phyloP scores from a whole-genome alignment of 2,888 invertebrate genomes.

The Acronicta alni region DNA sequence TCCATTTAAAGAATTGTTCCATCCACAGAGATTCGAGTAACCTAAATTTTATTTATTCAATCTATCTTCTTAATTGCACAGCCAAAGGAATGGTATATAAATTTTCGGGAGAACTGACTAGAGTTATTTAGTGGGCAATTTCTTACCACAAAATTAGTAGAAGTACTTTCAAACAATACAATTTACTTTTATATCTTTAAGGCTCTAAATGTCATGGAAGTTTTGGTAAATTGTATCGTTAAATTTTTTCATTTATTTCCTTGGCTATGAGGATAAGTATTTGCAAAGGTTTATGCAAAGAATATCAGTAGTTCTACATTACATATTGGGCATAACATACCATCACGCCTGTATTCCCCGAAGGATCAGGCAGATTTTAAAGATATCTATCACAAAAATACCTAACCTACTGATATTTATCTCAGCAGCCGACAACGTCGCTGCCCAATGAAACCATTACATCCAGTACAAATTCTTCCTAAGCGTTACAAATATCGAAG shows the following conservation, averaged over 20 bases:
- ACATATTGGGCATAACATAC: too few species aligned
- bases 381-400: background rate
- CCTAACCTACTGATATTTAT: constrained; percentile 18
- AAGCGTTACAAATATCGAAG: constrained; percentile 69
- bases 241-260: constrained; percentile 5
- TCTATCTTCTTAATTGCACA: constrained; percentile 61
- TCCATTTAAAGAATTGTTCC: constrained; percentile 18
- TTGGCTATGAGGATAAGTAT: too few species aligned
- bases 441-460: constrained; percentile 45
- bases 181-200: constrained; percentile 57
- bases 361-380: too few species aligned
- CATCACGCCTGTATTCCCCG: too few species aligned
- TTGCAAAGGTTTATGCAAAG: too few species aligned
- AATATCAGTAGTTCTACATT: too few species aligned
- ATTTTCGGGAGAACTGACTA: constrained; percentile 57
- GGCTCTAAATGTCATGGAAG: constrained; percentile 36
- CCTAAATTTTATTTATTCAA: constrained; percentile 57
- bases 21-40: constrained; percentile 38
- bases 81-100: constrained; percentile 61
- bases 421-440: constrained; percentile 38
- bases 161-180: constrained; percentile 55
- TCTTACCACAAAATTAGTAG: constrained; percentile 58
- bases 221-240: constrained; percentile 30
- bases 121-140: constrained; percentile 65
- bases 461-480: constrained; percentile 46